These are phyloP conservation scores for Magallana nippona DNA, from an alignment of 2,888 invertebrate genomes.

Conservation along the genomic window DNA sequence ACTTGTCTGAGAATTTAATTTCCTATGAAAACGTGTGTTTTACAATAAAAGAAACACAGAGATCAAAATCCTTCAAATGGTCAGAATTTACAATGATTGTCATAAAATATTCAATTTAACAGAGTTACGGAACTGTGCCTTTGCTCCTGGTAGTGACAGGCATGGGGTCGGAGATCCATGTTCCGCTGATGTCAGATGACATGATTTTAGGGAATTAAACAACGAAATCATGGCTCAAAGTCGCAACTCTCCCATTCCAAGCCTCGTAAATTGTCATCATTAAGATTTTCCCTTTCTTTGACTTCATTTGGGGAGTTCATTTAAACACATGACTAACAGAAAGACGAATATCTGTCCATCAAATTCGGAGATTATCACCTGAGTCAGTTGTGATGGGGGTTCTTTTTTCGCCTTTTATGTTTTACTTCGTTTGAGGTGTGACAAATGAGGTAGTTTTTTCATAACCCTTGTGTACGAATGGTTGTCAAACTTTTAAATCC, in stretches of 20 bases:
- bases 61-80: conserved; percentile 30
- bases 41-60: background rate
- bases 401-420: background rate
- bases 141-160: conserved; percentile 15
- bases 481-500: conserved; percentile 32
- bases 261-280: conserved; percentile 24
- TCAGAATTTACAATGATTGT: conserved; percentile 30
- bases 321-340: conserved; percentile 34
- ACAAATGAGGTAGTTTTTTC: conserved; percentile 27
- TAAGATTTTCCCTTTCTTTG: conserved; percentile 21
- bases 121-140: conserved; percentile 18
- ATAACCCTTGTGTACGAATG: background rate
- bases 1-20: background rate
- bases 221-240: conserved; percentile 27
- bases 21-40: background rate
- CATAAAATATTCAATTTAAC: conserved; percentile 26
- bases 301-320: conserved; percentile 5
- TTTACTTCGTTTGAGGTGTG: background rate
- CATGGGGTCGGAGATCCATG: conserved; percentile 16
- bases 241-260: conserved; percentile 13
- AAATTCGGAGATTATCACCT: background rate
- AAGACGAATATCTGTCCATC: background rate
- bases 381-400: background rate
- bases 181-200: conserved; percentile 5
- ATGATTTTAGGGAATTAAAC: conserved; percentile 28